Percentiles rank a stretch among this genome's conserved stretches.
Conservation (phyloP, 2,888 invertebrate genomes). For the Melolontha melolontha region DNA sequence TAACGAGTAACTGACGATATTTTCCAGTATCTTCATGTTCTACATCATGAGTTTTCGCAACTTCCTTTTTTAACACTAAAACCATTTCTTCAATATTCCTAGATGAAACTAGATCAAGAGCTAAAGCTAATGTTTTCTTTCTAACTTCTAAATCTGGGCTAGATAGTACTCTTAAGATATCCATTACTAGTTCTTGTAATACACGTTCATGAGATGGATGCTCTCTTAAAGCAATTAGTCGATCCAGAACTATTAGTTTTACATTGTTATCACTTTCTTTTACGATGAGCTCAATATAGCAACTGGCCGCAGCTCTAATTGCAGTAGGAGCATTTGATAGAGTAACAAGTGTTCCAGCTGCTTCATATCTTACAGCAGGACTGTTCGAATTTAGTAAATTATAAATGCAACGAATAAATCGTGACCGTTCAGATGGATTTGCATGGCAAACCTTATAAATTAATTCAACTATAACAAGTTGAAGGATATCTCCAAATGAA, state of each 20-base stretch:
- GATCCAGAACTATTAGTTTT: slow-evolving; percentile 96
- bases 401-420: slow-evolving; percentile 99
- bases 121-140: slow-evolving; percentile 66
- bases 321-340: slow-evolving; percentile 98
- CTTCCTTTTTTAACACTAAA: slow-evolving; percentile 90
- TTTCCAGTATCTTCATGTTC: slow-evolving; percentile 95
- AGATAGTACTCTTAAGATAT: slow-evolving; percentile 92
- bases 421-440: slow-evolving; percentile 93
- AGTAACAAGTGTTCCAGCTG: slow-evolving; percentile 97
- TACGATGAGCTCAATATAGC: slow-evolving; percentile 98
- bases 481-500: slow-evolving; percentile 96
- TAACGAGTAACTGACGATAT: slow-evolving; percentile 94
- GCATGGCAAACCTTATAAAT: slow-evolving; percentile 99
- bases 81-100: slow-evolving; percentile 97
- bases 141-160: slow-evolving; percentile 94
- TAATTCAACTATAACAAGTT: slow-evolving; percentile 97
- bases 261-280: slow-evolving; percentile 99
- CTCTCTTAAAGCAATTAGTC: slow-evolving; percentile 89
- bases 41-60: slow-evolving; percentile 87
- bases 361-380: slow-evolving; percentile 98
- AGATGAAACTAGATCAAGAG: slow-evolving; percentile 90
- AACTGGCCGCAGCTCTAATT: slow-evolving; percentile 87
- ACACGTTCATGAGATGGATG: slow-evolving; percentile 87
- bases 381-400: slow-evolving; percentile 95
- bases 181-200: slow-evolving; percentile 94